phyloP scores from a whole-genome alignment of 2,797 vertebrate genomes.

The Pipistrellus nathusii region DNA sequence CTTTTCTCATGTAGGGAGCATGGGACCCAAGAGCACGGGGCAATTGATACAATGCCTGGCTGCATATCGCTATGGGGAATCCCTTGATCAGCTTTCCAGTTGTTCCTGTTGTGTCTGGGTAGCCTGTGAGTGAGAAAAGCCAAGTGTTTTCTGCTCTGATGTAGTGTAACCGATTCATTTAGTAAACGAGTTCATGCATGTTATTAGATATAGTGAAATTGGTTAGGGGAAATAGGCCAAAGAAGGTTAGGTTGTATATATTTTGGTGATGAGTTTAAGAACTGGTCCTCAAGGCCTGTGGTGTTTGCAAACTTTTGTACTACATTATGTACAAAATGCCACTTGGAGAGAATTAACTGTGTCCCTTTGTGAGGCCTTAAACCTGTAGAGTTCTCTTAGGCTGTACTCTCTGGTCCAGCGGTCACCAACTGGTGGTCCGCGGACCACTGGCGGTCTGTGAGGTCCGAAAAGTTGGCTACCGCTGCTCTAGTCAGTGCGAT shows the following conservation, averaged over 20 bases:
- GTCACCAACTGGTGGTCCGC: too few species aligned
- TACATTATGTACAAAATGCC: constrained; percentile 9
- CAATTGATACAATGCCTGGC: neutral
- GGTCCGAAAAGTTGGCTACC: too few species aligned
- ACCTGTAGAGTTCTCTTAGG: neutral
- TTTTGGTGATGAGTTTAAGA: neutral
- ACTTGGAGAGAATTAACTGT: neutral
- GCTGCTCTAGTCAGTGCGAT: neutral
- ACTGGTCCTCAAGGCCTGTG: neutral
- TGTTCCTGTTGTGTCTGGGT: neutral
- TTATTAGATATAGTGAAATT: neutral
- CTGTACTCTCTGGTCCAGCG: neutral
- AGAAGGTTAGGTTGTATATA: neutral
- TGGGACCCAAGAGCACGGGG: neutral
- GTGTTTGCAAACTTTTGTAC: neutral
- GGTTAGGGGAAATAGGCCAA: neutral
- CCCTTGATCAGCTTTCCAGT: neutral
- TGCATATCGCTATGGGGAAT: too few species aligned
- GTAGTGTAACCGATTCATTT: neutral
- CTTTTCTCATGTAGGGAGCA: neutral
- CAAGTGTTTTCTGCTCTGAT: neutral
- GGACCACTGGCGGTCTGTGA: too few species aligned
- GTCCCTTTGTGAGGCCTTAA: neutral
- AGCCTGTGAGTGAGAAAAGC: constrained; percentile 3
- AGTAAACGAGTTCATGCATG: neutral